Conservation (phyloP, 2,888 invertebrate species). For the Strigamia transsilvanica region DNA sequence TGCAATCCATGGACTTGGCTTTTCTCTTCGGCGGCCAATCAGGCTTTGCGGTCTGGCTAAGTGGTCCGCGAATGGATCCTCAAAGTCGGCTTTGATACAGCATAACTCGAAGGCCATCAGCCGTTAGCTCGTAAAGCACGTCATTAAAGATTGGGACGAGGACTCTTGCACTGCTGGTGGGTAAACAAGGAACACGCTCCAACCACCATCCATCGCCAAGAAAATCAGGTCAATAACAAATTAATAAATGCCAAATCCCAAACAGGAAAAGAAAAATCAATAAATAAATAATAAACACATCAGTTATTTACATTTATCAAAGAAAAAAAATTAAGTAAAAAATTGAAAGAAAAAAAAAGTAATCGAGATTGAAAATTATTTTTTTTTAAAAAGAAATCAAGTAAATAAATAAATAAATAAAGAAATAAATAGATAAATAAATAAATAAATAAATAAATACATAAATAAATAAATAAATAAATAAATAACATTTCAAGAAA, state of each 20-base stretch:
- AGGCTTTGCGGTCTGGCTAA: constrained; percentile 42
- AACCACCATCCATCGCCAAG: constrained; percentile 33
- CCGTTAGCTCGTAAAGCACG: constrained; percentile 44
- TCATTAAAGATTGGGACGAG: constrained; percentile 44
- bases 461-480: background rate
- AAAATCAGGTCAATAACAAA: constrained; percentile 42
- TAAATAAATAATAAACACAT: constrained; percentile 18
- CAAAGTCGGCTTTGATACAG: constrained; percentile 44
- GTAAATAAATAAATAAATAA: background rate
- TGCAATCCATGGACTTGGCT: constrained; percentile 29
- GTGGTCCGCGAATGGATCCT: constrained; percentile 44
- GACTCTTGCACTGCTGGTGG: constrained; percentile 43
- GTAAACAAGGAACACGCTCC: constrained; percentile 34
- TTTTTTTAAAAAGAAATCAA: too few species aligned
- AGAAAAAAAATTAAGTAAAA: background rate
- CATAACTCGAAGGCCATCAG: constrained; percentile 44
- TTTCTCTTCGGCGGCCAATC: constrained; percentile 41
- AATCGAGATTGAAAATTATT: background rate
- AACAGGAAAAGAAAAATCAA: constrained; percentile 28
- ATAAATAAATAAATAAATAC: background rate
- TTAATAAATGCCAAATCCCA: constrained; percentile 36
- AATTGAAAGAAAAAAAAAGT: background rate
- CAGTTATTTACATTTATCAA: background rate
- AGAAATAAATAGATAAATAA: background rate
- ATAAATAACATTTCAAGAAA: background rate